Percentiles rank a stretch among this genome's conserved stretches.
phyloP scores from a whole-genome alignment of 2,888 invertebrate genomes.

The Dynastes maya region DNA sequence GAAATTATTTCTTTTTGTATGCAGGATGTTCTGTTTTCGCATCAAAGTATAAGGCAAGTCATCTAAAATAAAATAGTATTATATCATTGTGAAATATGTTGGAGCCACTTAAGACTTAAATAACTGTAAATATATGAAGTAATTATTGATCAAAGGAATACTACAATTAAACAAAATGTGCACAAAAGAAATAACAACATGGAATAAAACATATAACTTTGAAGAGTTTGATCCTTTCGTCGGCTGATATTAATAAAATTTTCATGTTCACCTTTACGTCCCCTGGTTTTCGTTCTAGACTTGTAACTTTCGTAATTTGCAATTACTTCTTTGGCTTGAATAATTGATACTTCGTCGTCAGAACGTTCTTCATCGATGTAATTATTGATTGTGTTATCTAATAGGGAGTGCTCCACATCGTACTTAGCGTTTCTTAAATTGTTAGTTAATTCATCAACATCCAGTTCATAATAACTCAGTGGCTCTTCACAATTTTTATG shows the following conservation, averaged over 20 bases:
- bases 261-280: not conserved
- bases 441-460: constrained; percentile 33
- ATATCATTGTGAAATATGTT: too few species aligned
- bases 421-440: constrained; percentile 11
- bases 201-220: constrained; percentile 39
- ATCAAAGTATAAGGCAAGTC: too few species aligned
- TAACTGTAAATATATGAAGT: too few species aligned
- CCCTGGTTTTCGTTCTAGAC: not conserved
- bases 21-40: too few species aligned
- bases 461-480: constrained; percentile 37
- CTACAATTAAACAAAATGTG: constrained; percentile 41
- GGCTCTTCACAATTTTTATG: not conserved
- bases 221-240: constrained; percentile 16
- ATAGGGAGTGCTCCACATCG: not conserved
- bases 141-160: constrained; percentile 34
- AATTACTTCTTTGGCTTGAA: constrained; percentile 40
- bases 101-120: too few species aligned
- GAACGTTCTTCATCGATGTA: constrained; percentile 40
- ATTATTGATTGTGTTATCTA: constrained; percentile 23
- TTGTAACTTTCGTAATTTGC: constrained; percentile 38
- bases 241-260: not conserved
- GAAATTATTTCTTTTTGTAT: too few species aligned
- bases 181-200: constrained; percentile 37
- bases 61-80: too few species aligned
- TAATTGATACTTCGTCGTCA: constrained; percentile 47